A percentile compares a stretch with the other conserved stretches of the same genome.
These are phyloP conservation scores for Drosophila falleni DNA, from an alignment of 2,888 invertebrate species.

Conservation along the genomic window DNA sequence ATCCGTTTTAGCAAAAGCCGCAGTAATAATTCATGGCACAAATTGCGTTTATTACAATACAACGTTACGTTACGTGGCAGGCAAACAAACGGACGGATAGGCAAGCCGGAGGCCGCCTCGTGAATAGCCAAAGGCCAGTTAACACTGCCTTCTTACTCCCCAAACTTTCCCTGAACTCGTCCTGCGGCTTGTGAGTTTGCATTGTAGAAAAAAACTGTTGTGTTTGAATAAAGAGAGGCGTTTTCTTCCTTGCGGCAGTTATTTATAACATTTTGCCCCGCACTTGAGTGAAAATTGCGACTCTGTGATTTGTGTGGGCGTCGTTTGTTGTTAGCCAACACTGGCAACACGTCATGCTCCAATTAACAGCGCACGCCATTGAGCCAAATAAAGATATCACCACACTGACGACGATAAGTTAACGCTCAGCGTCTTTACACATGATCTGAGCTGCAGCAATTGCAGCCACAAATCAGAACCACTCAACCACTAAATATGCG, in stretches of 20 bases:
- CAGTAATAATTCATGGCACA: slow-evolving; percentile 82
- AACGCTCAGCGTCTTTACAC: slow-evolving; percentile 66
- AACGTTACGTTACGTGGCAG: slow-evolving; percentile 46
- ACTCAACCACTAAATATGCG: slow-evolving; percentile 17
- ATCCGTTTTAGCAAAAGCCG: slow-evolving; percentile 69
- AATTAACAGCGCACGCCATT: slow-evolving; percentile 59
- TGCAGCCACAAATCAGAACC: slow-evolving; percentile 38
- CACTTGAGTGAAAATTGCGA: slow-evolving; percentile 27
- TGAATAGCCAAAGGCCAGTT: slow-evolving; percentile 22
- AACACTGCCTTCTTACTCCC: not conserved
- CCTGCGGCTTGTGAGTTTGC: slow-evolving; percentile 59
- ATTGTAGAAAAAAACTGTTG: slow-evolving; percentile 55
- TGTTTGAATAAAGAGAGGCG: slow-evolving; percentile 9
- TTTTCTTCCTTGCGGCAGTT: slow-evolving; percentile 44
- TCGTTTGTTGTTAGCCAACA: slow-evolving; percentile 40
- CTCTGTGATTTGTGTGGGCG: slow-evolving; percentile 62
- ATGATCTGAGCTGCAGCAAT: slow-evolving; percentile 43
- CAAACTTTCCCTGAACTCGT: slow-evolving; percentile 3
- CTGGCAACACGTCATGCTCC: slow-evolving; percentile 64
- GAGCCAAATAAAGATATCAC: slow-evolving; percentile 56
- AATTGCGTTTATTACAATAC: slow-evolving; percentile 82
- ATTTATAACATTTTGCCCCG: slow-evolving; percentile 49
- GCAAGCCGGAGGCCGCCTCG: slow-evolving; percentile 4
- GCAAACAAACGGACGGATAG: slow-evolving; percentile 15
- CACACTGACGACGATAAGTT: slow-evolving; percentile 58